Base-by-base conservation (phyloP, 2,888 invertebrate species). In the Drosophila rellima region DNA sequence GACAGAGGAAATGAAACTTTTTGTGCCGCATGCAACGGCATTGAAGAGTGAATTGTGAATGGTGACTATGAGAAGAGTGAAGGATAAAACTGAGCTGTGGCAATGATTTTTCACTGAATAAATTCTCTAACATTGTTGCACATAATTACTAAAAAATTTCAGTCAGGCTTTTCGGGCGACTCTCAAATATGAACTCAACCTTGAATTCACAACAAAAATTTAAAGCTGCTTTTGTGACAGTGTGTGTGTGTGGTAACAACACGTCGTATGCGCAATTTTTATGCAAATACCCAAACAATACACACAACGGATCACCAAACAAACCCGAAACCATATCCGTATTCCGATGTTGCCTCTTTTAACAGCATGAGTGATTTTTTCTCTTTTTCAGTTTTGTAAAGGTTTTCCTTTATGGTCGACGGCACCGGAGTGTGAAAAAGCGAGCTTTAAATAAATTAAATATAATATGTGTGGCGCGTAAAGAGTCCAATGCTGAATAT, bases 401-500 rank as follows among this genome's bases (percentile, higher is more conserved):
- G 73, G 31, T 39, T 62, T 66, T 39, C 11, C 31, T 73, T 73
- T 61, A 50, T 73, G 56, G 52, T 57, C 45, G 44, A 39, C 45
- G 73, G 75, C 70, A 67, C 64, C 73, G 56, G 63, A 64, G 88
- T 85, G 88, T 82, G 65, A 82, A 82, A 82, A 75, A 63, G 72
- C 54, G 57, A 70, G 86, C 83, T 82, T 88, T 88, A 82, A 82
- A 88, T 82, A 82, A 82, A 82, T 82, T 85, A 85, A 85, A 86
- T 82, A 47, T 59, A 69, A 48, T 67, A 72, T 65, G 40, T 45
- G 40, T 45, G 39, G 29, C 39, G 31, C 39, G 39, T 48, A 15
- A 31, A 54, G 56, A 63, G 15, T 35, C 33, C 44, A 44, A 3
- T 31, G 31, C 18, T 45, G 60, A 47, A 66, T 20, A 45, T 18